Percentiles rank a stretch among this genome's conserved stretches.
phyloP scores from a whole-genome alignment of 2,797 vertebrate genomes.

The Falco novaeseelandiae region DNA sequence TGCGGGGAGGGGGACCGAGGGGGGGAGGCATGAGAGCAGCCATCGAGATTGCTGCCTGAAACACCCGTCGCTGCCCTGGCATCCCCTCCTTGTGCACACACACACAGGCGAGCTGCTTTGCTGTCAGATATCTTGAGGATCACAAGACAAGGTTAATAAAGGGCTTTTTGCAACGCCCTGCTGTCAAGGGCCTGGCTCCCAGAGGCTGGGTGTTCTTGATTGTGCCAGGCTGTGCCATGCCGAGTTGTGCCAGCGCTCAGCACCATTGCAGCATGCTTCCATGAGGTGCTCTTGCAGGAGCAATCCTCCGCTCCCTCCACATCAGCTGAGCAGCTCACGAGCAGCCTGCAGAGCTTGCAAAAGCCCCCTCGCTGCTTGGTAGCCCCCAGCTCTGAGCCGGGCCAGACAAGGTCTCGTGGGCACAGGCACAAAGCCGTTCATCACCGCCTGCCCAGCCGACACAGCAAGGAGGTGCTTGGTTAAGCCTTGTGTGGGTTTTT shows the following conservation, averaged over 20 bases:
- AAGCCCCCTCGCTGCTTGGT: not conserved
- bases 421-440: rapidly evolving
- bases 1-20: not conserved
- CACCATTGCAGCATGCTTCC: rapidly evolving
- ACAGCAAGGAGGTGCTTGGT: rapidly evolving
- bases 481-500: not conserved
- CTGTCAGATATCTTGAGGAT: not conserved
- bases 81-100: not conserved
- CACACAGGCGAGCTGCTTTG: rapidly evolving
- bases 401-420: not conserved
- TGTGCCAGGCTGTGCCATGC: rapidly evolving
- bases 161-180: not conserved
- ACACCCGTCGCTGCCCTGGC: not conserved
- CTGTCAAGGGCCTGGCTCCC: not conserved
- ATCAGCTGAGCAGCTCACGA: rapidly evolving
- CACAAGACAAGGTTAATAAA: not conserved
- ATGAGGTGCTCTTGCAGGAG: rapidly evolving
- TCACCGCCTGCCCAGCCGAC: not conserved
- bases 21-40: not conserved
- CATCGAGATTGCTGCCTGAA: rapidly evolving
- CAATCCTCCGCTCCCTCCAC: rapidly evolving
- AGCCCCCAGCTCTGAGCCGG: not conserved
- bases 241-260: not conserved
- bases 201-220: rapidly evolving
- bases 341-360: not conserved